Evolutionary conservation across 2,797 vertebrate species (phyloP).

Genomic region (Cryptoblepharus egeriae): DNA sequence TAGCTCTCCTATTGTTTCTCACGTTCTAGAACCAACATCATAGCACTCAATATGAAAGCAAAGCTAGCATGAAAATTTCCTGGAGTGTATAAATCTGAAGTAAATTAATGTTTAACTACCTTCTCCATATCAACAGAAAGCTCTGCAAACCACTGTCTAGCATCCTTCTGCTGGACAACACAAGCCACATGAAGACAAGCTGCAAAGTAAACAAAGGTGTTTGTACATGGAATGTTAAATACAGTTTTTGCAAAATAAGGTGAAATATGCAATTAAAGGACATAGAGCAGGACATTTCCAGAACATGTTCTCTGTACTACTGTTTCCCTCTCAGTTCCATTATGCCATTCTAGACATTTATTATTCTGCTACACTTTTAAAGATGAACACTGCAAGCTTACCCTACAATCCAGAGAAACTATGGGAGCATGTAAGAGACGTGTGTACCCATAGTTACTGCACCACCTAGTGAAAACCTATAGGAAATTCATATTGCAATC

Average conservation of each 20-base stretch:
- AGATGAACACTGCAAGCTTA: not conserved
- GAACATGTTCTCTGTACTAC: conserved; percentile 4
- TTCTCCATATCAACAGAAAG: conserved; percentile 99
- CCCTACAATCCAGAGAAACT: too few relatives aligned
- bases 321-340: not conserved
- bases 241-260: not conserved
- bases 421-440: too few relatives aligned
- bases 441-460: too few relatives aligned
- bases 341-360: not conserved
- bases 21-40: not conserved
- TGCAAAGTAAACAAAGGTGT: conserved; percentile 68
- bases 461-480: too few relatives aligned
- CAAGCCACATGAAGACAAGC: conserved; percentile 98
- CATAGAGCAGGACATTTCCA: conserved; percentile 1
- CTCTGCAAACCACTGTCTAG: conserved; percentile 98
- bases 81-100: not conserved
- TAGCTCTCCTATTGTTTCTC: not conserved
- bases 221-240: not conserved
- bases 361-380: not conserved
- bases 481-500: too few relatives aligned
- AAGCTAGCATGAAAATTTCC: not conserved
- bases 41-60: not conserved
- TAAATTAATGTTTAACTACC: conserved; percentile 78
- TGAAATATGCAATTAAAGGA: not conserved
- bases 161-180: conserved; percentile 99